Evolutionary conservation across 2,113 vertebrate genomes (phyloP), one percentile per base, ranked within the genome.

Genomic region (Cyanoliseus patagonus): DNA sequence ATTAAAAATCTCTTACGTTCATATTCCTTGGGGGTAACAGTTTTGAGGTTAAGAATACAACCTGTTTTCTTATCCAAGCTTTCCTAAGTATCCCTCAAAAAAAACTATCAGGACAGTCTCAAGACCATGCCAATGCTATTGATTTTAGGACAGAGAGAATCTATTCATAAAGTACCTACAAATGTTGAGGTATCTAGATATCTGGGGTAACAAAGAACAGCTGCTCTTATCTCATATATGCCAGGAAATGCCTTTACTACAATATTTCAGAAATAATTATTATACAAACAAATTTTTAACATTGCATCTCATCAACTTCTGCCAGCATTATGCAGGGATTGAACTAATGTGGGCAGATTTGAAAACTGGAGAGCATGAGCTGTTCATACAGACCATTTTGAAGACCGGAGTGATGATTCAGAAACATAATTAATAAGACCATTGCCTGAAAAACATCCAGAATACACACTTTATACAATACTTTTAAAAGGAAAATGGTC

Each of bases 1-100:
- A 6, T 1, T 11, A 3, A 9, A 66, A 52, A 10, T 3, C 10
- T 63, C 37, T 62, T 23, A 23, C 0, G 0, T 47, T 66, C 44
- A 14, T 33, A 59, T 67, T 70, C 25, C 10, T 27, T 33, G 17
- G 10, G 8, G 13, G 17, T 31, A 95, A 25, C 9, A 57, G 4
- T 7, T 81, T 72, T 91, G 20, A 75, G 11, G 8, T 41, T 82
- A 83, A 57, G 46, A 74, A 69, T 22, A 62, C 2, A 59, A 41
- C 10, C 14, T 13, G 8, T 37, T 81, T 86, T 16, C 20, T 81
- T 22, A 51, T 7, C 14, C 35, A 70, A 31, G 39, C 37, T 80
- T 86, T 37, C 37, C 25, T n/a, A 66, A 15, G 17, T 49, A 62
- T 67, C 16, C 14, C 23, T 78, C 47, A 8, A 25, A 47, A 67